Evolutionary conservation across 2,888 invertebrate species (phyloP).

Genomic region (Caenorhabditis imperialis): DNA sequence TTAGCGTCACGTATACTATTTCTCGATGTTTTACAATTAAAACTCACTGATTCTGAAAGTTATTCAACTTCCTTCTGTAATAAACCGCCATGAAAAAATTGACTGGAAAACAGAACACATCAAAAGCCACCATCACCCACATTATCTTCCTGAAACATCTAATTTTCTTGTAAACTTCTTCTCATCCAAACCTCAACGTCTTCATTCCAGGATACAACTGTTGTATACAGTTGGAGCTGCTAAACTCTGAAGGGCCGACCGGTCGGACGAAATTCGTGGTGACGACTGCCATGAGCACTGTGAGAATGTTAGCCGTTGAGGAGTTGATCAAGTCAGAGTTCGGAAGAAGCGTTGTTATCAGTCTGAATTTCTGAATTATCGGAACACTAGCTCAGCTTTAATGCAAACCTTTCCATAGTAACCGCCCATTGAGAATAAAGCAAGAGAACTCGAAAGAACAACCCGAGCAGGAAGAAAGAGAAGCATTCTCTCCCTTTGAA

Average conservation of each 20-base stretch:
- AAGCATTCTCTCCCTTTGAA: slow-evolving; percentile 39
- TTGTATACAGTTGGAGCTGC: slow-evolving; percentile 35
- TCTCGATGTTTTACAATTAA: not conserved
- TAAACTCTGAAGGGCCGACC: not conserved
- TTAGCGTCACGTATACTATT: too few relatives aligned
- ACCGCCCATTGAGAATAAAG: slow-evolving; percentile 19
- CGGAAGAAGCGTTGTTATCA: slow-evolving; percentile 13
- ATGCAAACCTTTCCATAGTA: slow-evolving; percentile 25
- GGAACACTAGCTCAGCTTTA: too few relatives aligned
- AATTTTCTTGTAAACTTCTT: not conserved
- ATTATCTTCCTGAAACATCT: slow-evolving; percentile 23
- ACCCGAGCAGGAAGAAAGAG: slow-evolving; percentile 20
- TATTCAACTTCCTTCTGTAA: slow-evolving; percentile 13
- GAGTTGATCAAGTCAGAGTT: slow-evolving; percentile 36
- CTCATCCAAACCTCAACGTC: slow-evolving; percentile 3
- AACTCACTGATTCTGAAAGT: slow-evolving; percentile 10
- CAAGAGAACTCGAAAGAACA: slow-evolving; percentile 25
- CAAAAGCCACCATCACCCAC: slow-evolving; percentile 21
- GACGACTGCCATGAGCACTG: slow-evolving; percentile 12
- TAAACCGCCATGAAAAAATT: slow-evolving; percentile 26
- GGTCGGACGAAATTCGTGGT: slow-evolving; percentile 15
- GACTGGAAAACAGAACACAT: slow-evolving; percentile 24
- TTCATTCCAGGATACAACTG: slow-evolving; percentile 25
- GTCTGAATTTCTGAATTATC: slow-evolving; percentile 8
- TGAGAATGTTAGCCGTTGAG: slow-evolving; percentile 12